Percentiles rank a stretch among this genome's conserved stretches.
phyloP scores from a whole-genome alignment of 2,113 vertebrate genomes.

The Tyrannus savana region DNA sequence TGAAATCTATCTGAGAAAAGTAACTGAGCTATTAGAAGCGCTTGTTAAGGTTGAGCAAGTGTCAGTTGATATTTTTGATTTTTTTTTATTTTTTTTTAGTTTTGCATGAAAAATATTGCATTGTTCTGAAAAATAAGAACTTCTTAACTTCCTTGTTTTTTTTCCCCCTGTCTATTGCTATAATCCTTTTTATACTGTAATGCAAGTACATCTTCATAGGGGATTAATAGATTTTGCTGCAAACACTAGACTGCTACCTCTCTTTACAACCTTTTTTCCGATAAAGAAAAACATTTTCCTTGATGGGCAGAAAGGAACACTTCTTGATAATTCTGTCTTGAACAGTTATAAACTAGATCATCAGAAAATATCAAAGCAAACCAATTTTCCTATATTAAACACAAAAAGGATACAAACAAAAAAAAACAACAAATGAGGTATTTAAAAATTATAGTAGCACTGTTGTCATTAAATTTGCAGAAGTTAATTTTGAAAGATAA shows the following conservation, averaged over 20 bases:
- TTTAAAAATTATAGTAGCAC: background rate
- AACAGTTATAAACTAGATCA: background rate
- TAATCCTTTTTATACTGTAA: background rate
- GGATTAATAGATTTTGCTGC: background rate
- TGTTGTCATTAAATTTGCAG: background rate
- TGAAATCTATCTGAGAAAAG: background rate
- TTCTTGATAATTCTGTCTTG: background rate
- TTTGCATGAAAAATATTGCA: background rate
- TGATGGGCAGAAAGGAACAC: background rate
- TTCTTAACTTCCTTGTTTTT: background rate
- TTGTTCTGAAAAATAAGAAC: background rate
- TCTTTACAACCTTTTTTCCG: background rate
- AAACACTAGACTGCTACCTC: background rate
- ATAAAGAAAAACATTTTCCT: background rate
- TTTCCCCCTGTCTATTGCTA: background rate
- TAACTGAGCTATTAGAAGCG: background rate
- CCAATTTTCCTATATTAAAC: background rate
- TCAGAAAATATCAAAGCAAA: background rate
- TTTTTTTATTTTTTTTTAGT: background rate
- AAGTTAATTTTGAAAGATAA: background rate
- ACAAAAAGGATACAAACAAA: background rate
- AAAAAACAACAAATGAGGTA: background rate
- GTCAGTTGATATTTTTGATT: background rate
- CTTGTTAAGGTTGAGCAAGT: background rate
- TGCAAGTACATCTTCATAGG: background rate